These are phyloP conservation scores for Oryzias dopingdopingensis DNA, from an alignment of 2,797 vertebrate species.

Conservation along the genomic window DNA sequence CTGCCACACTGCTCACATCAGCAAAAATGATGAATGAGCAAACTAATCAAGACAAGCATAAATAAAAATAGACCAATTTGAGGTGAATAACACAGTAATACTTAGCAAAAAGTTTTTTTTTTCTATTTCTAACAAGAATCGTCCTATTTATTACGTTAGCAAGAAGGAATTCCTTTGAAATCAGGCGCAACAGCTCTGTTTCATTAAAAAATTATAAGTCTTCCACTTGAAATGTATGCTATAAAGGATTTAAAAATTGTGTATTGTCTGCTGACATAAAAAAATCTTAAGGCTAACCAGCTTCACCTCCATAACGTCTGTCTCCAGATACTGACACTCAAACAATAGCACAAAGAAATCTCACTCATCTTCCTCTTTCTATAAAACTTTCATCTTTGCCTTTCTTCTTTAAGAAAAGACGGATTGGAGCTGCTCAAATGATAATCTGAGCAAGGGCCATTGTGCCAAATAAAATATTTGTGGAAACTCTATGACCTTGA, in stretches of 20 bases:
- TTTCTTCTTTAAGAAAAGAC: conserved; percentile 54
- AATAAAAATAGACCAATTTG: conserved; percentile 74
- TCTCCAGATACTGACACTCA: conserved; percentile 58
- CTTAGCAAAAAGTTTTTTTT: conserved; percentile 30
- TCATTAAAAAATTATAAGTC: conserved; percentile 17
- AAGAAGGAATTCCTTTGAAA: conserved; percentile 37
- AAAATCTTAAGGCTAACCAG: conserved; percentile 30
- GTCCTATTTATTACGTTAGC: conserved; percentile 35
- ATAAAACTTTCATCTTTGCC: conserved; percentile 48
- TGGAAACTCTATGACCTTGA: conserved; percentile 70
- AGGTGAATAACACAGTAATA: conserved; percentile 51
- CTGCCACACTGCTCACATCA: conserved; percentile 56
- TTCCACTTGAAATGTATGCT: conserved; percentile 6
- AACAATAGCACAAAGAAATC: conserved; percentile 58
- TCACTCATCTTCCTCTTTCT: conserved; percentile 61
- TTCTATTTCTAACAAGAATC: conserved; percentile 38
- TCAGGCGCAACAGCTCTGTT: conserved; percentile 26
- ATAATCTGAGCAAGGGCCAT: conserved; percentile 71
- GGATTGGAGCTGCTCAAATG: conserved; percentile 67
- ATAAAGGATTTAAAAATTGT: conserved; percentile 25
- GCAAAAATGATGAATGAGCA: conserved; percentile 68
- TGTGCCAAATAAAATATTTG: conserved; percentile 76
- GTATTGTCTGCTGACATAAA: conserved; percentile 37
- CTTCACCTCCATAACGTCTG: conserved; percentile 45
- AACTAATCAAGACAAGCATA: conserved; percentile 57